Percentiles rank a stretch among this genome's conserved stretches.
Evolutionary conservation across 2,113 vertebrate species (phyloP).

Genomic region (Mesocricetus auratus): DNA sequence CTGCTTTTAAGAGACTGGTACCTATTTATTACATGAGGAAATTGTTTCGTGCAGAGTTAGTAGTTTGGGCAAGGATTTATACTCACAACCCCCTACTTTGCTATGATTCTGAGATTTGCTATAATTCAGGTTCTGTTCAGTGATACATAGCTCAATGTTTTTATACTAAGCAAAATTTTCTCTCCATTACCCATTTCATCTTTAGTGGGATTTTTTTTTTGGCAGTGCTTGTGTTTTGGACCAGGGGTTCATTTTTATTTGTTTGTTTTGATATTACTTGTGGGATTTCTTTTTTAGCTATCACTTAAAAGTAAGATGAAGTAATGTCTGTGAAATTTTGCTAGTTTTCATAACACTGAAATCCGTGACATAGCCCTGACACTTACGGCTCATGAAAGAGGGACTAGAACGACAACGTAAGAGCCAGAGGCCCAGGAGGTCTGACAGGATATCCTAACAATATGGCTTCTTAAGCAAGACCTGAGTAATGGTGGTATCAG

Average conservation of each 20-base stretch:
- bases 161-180: neutral
- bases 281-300: neutral
- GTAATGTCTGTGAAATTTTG: neutral
- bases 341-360: neutral
- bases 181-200: neutral
- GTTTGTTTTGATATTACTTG: slow-evolving; percentile 6
- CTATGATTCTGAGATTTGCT: neutral
- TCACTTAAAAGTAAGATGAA: neutral
- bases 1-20: neutral
- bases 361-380: neutral
- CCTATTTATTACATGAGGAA: neutral
- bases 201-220: neutral
- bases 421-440: too few species aligned
- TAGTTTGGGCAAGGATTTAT: neutral
- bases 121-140: neutral
- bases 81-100: neutral
- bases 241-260: neutral
- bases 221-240: neutral
- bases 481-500: neutral
- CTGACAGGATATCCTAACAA: neutral
- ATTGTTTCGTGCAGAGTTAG: neutral
- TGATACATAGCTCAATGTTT: neutral
- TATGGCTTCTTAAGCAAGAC: neutral
- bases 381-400: neutral
- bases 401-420: neutral